Percentiles rank a stretch among this genome's conserved stretches.
Evolutionary conservation across 1,140 invertebrate genomes (phyloP).

Genomic region (Drosophila kepulauana): DNA sequence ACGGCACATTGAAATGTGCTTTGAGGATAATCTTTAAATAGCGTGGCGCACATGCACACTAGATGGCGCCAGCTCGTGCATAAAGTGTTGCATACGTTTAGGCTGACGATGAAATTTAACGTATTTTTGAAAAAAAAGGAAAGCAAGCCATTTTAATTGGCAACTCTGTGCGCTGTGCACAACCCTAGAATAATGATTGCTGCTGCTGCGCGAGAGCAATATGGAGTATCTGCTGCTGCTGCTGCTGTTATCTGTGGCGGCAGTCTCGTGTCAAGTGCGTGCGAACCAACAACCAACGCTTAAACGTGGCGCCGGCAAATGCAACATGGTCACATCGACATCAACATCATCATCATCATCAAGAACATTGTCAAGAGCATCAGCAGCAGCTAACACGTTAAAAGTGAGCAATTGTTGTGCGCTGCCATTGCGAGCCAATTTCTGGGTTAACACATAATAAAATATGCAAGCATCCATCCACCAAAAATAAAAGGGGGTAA

Average conservation of each 20-base stretch:
- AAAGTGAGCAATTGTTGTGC: slow-evolving; percentile 40
- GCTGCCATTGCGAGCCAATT: slow-evolving; percentile 15
- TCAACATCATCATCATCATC: no score
- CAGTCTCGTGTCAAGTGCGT: slow-evolving; percentile 52
- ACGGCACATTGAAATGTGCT: neutral
- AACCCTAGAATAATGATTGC: neutral
- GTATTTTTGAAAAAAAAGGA: neutral
- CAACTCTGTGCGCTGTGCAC: neutral
- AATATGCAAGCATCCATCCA: slow-evolving; percentile 7
- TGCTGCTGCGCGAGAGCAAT: neutral
- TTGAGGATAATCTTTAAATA: neutral
- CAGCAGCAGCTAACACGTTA: slow-evolving; percentile 6
- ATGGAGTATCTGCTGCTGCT: slow-evolving; percentile 1
- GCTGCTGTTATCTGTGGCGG: slow-evolving; percentile 26
- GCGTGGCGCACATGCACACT: neutral
- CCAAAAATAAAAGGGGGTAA: neutral
- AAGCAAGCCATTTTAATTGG: neutral
- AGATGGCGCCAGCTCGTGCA: neutral
- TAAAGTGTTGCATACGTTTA: slow-evolving; percentile 14
- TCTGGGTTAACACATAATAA: slow-evolving; percentile 19
- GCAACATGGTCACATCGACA: slow-evolving; percentile 24
- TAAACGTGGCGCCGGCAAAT: slow-evolving; percentile 32
- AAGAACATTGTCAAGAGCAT: no score
- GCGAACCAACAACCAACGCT: slow-evolving; percentile 53
- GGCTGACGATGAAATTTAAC: neutral